A percentile compares a stretch with the other conserved stretches of the same genome.
Evolutionary conservation across 1,140 invertebrate species (phyloP).

Genomic region (Magallana gigas): DNA sequence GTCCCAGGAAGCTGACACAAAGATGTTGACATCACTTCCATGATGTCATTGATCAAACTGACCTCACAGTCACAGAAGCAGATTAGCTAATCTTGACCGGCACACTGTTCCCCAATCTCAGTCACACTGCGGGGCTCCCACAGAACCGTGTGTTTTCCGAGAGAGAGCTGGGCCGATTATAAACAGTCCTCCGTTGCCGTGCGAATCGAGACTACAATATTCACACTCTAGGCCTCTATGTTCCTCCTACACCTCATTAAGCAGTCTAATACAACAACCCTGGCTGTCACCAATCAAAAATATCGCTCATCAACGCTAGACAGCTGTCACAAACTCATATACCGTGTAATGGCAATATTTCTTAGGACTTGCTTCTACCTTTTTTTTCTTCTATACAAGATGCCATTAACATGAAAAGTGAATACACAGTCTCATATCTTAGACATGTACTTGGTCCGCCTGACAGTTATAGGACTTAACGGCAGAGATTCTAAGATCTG

Average conservation of each 20-base stretch:
- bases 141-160: no score
- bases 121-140: no score
- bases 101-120: no score
- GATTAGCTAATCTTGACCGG: no score
- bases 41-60: background rate
- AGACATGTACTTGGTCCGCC: no score
- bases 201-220: no score
- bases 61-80: no score
- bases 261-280: background rate
- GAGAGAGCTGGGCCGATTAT: no score
- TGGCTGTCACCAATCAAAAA: background rate
- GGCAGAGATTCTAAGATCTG: no score
- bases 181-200: no score
- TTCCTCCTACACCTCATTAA: slow-evolving; percentile 14
- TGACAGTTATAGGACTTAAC: no score
- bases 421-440: background rate
- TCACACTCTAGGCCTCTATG: background rate
- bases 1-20: background rate
- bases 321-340: background rate
- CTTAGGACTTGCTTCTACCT: background rate
- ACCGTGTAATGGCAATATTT: background rate
- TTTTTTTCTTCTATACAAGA: background rate
- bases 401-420: background rate
- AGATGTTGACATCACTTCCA: background rate
- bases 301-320: background rate